Conservation (phyloP, 2,888 invertebrate genomes). For the Meiosimyza platycephala region DNA sequence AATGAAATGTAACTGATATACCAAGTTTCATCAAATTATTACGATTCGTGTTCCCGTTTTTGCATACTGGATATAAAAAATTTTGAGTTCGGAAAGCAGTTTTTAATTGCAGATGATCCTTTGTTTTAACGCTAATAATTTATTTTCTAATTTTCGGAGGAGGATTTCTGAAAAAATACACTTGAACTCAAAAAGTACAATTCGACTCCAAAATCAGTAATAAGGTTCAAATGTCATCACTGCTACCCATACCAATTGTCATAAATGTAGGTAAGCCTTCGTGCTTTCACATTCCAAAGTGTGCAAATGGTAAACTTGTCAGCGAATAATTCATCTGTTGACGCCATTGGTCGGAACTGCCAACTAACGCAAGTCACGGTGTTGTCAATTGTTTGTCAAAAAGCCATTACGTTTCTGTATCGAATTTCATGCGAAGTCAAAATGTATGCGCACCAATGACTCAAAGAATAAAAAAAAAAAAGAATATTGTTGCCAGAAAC, state of each 20-base stretch:
- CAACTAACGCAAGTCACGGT: constrained; percentile 41
- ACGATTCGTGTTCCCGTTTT: too few species aligned
- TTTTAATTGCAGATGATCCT: too few species aligned
- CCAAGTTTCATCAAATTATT: too few species aligned
- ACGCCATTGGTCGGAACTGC: constrained; percentile 1
- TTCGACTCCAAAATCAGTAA: background rate
- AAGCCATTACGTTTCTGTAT: constrained; percentile 55
- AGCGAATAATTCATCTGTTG: constrained; percentile 1
- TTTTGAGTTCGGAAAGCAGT: too few species aligned
- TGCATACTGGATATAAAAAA: too few species aligned
- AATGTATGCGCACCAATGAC: constrained; percentile 20
- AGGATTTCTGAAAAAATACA: too few species aligned
- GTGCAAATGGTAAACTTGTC: background rate
- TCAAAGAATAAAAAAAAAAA: background rate
- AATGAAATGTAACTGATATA: too few species aligned
- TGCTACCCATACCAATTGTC: too few species aligned
- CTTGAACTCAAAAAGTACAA: too few species aligned
- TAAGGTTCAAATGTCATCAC: background rate
- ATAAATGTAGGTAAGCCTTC: too few species aligned
- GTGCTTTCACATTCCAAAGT: background rate
- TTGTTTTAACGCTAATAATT: too few species aligned
- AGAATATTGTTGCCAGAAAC: background rate
- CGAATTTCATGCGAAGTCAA: constrained; percentile 46
- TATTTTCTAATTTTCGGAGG: too few species aligned
- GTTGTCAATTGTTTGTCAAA: constrained; percentile 51